These are phyloP conservation scores for Spodoptera picta DNA, from an alignment of 2,888 invertebrate genomes.

Conservation along the genomic window DNA sequence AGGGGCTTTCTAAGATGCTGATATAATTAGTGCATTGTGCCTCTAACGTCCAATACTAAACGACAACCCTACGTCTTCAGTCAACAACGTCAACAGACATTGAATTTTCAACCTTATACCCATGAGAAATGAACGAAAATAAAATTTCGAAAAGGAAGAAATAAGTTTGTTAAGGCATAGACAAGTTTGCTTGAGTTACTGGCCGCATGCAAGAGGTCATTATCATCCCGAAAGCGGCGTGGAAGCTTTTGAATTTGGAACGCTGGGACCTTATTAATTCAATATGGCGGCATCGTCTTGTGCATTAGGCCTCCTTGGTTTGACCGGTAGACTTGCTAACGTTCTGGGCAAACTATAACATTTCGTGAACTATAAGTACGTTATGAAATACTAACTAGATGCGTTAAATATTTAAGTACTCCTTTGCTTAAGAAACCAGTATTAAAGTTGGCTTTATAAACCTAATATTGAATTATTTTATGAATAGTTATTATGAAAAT, in stretches of 20 bases:
- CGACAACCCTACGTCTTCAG: slow-evolving; percentile 51
- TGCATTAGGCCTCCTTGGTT: slow-evolving; percentile 60
- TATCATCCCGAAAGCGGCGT: slow-evolving; percentile 77
- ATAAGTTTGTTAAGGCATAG: slow-evolving; percentile 61
- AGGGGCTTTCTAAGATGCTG: slow-evolving; percentile 87
- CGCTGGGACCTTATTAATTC: slow-evolving; percentile 74
- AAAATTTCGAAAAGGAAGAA: slow-evolving; percentile 7
- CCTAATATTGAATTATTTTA: too few relatives aligned
- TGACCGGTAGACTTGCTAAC: slow-evolving; percentile 51
- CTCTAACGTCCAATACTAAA: slow-evolving; percentile 75
- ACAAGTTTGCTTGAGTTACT: slow-evolving; percentile 82
- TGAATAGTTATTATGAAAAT: too few relatives aligned
- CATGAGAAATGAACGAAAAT: slow-evolving; percentile 26
- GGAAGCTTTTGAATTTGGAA: slow-evolving; percentile 75
- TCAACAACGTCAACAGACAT: slow-evolving; percentile 19
- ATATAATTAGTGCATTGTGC: slow-evolving; percentile 87
- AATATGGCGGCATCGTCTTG: slow-evolving; percentile 68
- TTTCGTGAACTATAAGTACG: slow-evolving; percentile 9
- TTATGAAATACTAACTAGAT: slow-evolving; percentile 32
- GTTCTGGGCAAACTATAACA: slow-evolving; percentile 35
- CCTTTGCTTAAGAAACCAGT: slow-evolving; percentile 1
- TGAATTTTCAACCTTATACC: slow-evolving; percentile 56
- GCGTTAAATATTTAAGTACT: slow-evolving; percentile 5
- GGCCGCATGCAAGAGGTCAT: slow-evolving; percentile 78
- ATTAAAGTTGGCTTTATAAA: neutral